A percentile compares a stretch with the other conserved stretches of the same genome.
phyloP scores from a whole-genome alignment of 1,140 invertebrate genomes.

The Papilio polyxenes region DNA sequence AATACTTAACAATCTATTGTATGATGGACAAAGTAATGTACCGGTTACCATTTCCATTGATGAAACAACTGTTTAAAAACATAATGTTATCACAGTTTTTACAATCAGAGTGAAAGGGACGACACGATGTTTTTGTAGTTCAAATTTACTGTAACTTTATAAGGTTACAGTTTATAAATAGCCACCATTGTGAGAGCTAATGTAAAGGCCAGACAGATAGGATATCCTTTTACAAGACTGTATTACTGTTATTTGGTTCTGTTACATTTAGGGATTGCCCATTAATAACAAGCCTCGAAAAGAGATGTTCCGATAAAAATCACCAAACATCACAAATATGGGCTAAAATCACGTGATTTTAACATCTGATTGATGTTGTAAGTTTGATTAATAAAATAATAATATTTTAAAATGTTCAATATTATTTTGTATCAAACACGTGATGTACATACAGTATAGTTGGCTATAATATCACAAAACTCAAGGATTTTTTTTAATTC shows the following conservation, averaged over 20 bases:
- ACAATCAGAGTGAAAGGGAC: background rate
- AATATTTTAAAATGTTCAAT: too few relatives aligned
- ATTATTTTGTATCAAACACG: too few relatives aligned
- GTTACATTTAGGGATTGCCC: background rate
- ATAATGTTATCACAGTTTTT: background rate
- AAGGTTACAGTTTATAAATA: constrained; percentile 18
- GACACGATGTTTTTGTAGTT: background rate
- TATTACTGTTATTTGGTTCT: background rate
- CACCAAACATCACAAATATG: too few relatives aligned
- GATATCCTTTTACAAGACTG: background rate
- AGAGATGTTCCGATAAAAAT: too few relatives aligned
- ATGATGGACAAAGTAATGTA: background rate
- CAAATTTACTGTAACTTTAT: background rate
- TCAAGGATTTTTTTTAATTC: too few relatives aligned
- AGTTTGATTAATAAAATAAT: too few relatives aligned
- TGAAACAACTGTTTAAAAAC: background rate
- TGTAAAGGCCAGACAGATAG: constrained; percentile 11
- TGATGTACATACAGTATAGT: too few relatives aligned
- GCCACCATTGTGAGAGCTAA: constrained; percentile 12
- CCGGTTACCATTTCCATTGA: background rate
- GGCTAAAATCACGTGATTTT: too few relatives aligned
- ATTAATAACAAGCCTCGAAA: too few relatives aligned
- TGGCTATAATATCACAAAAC: too few relatives aligned
- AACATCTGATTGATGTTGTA: too few relatives aligned
- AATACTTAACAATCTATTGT: background rate